phyloP scores from a whole-genome alignment of 2,888 invertebrate species.

The Dermolepida albohirtum region DNA sequence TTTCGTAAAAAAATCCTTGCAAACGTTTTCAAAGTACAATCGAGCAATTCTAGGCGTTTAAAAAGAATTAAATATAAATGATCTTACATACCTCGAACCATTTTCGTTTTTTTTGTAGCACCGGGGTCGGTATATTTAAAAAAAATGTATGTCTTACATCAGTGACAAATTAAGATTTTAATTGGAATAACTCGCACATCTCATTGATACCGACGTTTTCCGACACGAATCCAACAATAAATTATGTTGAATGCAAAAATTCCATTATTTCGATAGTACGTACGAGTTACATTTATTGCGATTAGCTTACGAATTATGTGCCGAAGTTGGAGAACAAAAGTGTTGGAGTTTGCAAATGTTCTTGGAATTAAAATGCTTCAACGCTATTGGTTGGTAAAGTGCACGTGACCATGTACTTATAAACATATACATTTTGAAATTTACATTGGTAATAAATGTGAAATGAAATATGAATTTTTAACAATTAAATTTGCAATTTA shows the following conservation, averaged over 20 bases:
- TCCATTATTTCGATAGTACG: too few species aligned
- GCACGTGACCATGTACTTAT: conserved; percentile 21
- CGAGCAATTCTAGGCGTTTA: background rate
- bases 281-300: too few species aligned
- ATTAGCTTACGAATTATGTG: too few species aligned
- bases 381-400: conserved; percentile 5
- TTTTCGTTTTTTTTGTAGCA: background rate
- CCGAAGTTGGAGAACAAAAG: conserved; percentile 12
- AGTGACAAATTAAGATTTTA: too few species aligned
- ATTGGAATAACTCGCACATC: too few species aligned
- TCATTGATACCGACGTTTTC: too few species aligned
- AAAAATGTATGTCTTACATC: too few species aligned
- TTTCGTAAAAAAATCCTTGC: background rate
- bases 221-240: too few species aligned
- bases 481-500: too few species aligned
- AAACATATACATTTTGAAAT: background rate
- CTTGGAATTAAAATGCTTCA: conserved; percentile 32
- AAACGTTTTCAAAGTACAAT: background rate
- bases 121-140: background rate
- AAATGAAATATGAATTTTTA: background rate
- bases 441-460: background rate
- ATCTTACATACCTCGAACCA: conserved; percentile 35
- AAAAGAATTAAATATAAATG: background rate
- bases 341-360: conserved; percentile 19
- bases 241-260: too few species aligned